Evolutionary conservation across 2,113 vertebrate species (phyloP).

Genomic region (Dicrurus megarhynchus): DNA sequence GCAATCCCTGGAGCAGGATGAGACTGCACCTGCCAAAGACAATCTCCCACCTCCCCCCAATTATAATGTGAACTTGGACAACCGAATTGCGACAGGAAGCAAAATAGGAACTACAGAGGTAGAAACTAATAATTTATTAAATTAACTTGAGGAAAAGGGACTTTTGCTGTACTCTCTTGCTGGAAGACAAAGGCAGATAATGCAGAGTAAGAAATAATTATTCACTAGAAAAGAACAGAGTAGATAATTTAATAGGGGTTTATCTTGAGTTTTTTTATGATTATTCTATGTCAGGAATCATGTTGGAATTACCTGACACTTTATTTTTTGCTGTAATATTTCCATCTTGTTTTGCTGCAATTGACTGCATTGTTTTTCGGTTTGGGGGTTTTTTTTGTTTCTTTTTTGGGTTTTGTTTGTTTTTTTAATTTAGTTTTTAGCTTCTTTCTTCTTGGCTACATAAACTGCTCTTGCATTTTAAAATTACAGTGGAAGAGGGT

Average conservation of each 20-base stretch:
- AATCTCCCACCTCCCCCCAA: background rate
- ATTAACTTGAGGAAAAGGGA: background rate
- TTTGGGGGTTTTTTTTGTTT: background rate
- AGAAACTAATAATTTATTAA: background rate
- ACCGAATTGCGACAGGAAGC: background rate
- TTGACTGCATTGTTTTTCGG: background rate
- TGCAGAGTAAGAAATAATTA: background rate
- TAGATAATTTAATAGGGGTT: background rate
- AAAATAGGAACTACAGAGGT: background rate
- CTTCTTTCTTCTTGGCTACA: background rate
- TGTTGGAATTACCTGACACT: background rate
- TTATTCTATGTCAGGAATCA: background rate
- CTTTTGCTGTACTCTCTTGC: background rate
- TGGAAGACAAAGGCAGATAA: background rate
- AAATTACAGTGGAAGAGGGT: background rate
- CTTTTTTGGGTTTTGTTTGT: background rate
- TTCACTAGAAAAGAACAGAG: background rate
- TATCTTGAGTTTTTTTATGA: background rate
- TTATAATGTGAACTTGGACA: background rate
- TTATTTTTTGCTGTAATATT: background rate
- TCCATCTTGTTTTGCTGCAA: background rate
- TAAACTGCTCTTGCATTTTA: background rate
- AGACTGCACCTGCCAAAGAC: background rate
- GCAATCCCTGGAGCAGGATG: background rate
- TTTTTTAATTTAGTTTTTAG: background rate